phyloP scores from a whole-genome alignment of 2,888 invertebrate species.

The Cephus nigrinus region DNA sequence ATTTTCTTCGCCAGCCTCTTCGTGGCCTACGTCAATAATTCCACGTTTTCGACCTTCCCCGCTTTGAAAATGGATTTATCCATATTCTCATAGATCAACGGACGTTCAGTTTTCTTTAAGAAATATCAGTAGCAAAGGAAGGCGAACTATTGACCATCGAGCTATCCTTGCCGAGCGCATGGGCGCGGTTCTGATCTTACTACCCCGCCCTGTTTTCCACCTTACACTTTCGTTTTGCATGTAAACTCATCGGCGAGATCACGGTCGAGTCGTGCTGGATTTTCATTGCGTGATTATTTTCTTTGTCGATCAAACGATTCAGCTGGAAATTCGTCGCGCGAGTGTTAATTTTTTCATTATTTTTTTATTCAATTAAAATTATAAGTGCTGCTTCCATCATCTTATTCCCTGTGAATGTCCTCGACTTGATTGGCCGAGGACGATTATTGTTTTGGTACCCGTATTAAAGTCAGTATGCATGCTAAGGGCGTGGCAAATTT shows the following conservation, averaged over 20 bases:
- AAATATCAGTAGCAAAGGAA: background rate
- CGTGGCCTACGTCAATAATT: background rate
- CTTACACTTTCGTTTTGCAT: background rate
- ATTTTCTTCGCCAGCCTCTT: background rate
- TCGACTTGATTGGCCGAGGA: background rate
- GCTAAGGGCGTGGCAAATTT: slow-evolving; percentile 22
- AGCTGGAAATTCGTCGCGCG: background rate
- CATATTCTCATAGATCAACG: background rate
- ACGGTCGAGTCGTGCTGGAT: background rate
- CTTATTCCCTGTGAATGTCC: background rate
- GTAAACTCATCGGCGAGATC: background rate
- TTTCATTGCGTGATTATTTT: background rate
- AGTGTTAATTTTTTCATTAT: background rate
- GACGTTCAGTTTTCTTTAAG: background rate
- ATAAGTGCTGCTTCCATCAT: background rate
- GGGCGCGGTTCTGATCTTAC: slow-evolving; percentile 38
- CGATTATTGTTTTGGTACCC: background rate
- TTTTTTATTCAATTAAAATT: background rate
- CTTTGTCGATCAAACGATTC: background rate
- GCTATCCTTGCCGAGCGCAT: slow-evolving; percentile 35
- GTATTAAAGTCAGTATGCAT: background rate
- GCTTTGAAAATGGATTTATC: background rate
- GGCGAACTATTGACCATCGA: slow-evolving; percentile 24
- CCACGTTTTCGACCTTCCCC: background rate
- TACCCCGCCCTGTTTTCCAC: background rate